Base-by-base conservation (phyloP, 2,113 vertebrate genomes). In the Leiothrix lutea region DNA sequence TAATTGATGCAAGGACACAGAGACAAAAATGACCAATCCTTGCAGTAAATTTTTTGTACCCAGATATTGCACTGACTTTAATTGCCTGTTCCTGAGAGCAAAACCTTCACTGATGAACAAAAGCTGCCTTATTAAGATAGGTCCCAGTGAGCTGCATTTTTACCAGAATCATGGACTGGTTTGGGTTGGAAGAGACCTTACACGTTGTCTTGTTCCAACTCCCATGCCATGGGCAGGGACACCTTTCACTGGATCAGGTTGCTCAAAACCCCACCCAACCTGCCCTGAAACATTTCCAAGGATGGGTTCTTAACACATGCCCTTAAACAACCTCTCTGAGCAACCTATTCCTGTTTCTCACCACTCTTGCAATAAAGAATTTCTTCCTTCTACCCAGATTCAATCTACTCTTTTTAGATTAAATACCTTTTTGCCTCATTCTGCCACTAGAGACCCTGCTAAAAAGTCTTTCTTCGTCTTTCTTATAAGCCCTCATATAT, bases 1-100 rank as follows among this genome's bases (percentile, higher is more conserved):
- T 71, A 91, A 87, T n/a, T 84, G 36, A 71, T 71, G 6, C 13
- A 89, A 73, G 35, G 47, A 64, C 48, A 66, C 6, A 57, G 77
- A 73, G 22, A 88, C 9, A 38, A 54, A 77, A 94, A 60, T 21
- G 25, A 74, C 42, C 36, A 70, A 31, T 85, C 81, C 33, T 54
- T 78, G 69, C 44, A 74, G 57, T 86, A 96, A 77, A 84, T 80
- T 40, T 79, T 89, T 45, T 74, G 26, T 50, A 26, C 44, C 74
- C 51, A 67, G 19, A 56, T 67, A 19, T 62, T 47, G 24, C 70
- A 42, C 4, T 44, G 78, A n/a, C 64, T 81, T 92, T 70, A 84
- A 51, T 91, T 80, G 48, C 21, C 26, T 78, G 4, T 17, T 74
- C 14, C 35, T 66, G 24, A 51, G 26, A 74, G 23, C 51, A 89